These are phyloP conservation scores for Acestrorhynchus altus DNA, from an alignment of 2,797 vertebrate species.

Conservation along the genomic window DNA sequence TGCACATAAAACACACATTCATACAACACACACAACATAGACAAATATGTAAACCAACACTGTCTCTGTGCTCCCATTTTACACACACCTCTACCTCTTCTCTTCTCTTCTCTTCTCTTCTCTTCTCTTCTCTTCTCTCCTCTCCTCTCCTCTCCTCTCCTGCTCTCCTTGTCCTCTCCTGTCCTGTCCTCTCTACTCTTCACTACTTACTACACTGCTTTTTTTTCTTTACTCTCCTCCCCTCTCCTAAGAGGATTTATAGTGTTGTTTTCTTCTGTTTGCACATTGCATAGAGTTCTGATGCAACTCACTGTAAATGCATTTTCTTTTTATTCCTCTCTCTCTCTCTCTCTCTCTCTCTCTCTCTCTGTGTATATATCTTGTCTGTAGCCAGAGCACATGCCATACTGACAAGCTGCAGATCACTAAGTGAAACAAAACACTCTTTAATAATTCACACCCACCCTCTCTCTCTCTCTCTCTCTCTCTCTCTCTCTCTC, in stretches of 20 bases:
- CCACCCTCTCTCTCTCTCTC: background rate
- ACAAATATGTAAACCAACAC: background rate
- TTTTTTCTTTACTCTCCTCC: background rate
- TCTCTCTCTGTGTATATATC: background rate
- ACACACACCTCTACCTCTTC: too few relatives aligned
- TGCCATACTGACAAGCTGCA: slow-evolving; percentile 55
- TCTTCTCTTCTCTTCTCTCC: background rate
- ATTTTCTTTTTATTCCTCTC: too few relatives aligned
- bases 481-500: background rate
- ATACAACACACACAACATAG: background rate
- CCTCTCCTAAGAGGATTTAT: slow-evolving; percentile 15
- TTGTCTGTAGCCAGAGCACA: slow-evolving; percentile 50
- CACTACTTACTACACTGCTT: too few relatives aligned
- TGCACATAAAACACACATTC: background rate
- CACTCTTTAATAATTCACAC: slow-evolving; percentile 61
- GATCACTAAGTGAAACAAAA: slow-evolving; percentile 64
- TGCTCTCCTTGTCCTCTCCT: background rate
- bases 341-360: too few relatives aligned
- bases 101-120: background rate
- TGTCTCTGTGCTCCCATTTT: too few relatives aligned
- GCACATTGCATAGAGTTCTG: slow-evolving; percentile 52
- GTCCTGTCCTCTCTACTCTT: background rate
- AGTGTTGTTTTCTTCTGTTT: slow-evolving; percentile 49
- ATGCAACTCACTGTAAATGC: slow-evolving; percentile 61
- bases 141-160: too few relatives aligned